Percentiles rank a stretch among this genome's conserved stretches.
Conservation (phyloP, 1,140 invertebrate species). For the Hycleus phaleratus region DNA sequence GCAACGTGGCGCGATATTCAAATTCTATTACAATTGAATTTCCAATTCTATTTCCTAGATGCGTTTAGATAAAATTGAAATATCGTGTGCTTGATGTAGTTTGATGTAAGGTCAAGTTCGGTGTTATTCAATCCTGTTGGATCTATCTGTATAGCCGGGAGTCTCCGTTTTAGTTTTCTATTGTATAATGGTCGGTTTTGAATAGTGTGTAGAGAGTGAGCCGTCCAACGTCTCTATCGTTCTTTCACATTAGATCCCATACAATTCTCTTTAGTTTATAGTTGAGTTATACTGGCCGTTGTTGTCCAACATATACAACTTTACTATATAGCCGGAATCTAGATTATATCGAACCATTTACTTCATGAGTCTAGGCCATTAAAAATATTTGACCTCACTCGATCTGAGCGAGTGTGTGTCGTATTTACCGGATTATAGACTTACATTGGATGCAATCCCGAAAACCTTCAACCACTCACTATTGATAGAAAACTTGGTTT, state of each 20-base stretch:
- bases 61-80: too few relatives aligned
- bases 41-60: too few relatives aligned
- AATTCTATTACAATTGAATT: too few relatives aligned
- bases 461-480: background rate
- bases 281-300: too few relatives aligned
- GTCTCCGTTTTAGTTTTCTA: too few relatives aligned
- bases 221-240: too few relatives aligned
- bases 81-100: background rate
- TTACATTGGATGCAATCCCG: background rate
- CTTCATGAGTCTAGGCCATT: slow-evolving; percentile 30
- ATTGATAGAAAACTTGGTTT: background rate
- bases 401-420: slow-evolving; percentile 24
- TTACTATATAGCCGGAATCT: background rate
- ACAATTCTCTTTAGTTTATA: too few relatives aligned
- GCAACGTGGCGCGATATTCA: too few relatives aligned
- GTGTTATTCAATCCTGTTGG: slow-evolving; percentile 26
- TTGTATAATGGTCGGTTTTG: too few relatives aligned
- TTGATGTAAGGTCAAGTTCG: slow-evolving; percentile 7
- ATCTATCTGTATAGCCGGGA: background rate
- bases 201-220: too few relatives aligned
- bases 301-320: too few relatives aligned
- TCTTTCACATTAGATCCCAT: slow-evolving; percentile 9
- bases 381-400: slow-evolving; percentile 17
- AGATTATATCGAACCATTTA: slow-evolving; percentile 36
- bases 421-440: background rate